Conservation (phyloP, 2,797 vertebrate species). For the Mus minutoides region DNA sequence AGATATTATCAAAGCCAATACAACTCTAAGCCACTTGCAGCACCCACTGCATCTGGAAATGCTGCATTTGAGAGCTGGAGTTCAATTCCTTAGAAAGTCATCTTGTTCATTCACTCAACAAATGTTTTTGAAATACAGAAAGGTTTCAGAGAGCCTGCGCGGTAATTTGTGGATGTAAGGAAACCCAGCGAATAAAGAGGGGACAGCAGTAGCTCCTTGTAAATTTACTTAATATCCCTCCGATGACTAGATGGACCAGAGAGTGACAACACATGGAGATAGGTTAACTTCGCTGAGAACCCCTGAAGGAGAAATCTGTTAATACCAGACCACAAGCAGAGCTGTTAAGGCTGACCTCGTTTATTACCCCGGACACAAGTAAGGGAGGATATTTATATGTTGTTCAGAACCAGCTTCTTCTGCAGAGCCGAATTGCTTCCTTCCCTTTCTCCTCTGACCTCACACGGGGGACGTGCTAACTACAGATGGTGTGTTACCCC, state of each 20-base stretch:
- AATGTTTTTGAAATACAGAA: slow-evolving; percentile 63
- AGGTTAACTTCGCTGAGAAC: neutral
- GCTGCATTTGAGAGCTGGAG: neutral
- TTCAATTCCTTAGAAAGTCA: slow-evolving; percentile 34
- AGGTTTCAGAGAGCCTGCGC: slow-evolving; percentile 68
- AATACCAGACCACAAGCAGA: neutral
- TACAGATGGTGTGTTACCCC: neutral
- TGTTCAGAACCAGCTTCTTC: slow-evolving; percentile 35
- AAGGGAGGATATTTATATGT: neutral
- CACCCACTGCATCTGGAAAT: neutral
- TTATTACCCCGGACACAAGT: neutral
- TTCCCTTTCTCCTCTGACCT: neutral
- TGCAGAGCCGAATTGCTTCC: neutral
- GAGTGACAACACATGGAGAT: slow-evolving; percentile 56
- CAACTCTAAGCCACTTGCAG: neutral
- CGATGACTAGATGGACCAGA: slow-evolving; percentile 56
- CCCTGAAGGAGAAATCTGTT: slow-evolving; percentile 55
- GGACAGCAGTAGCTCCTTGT: slow-evolving; percentile 58
- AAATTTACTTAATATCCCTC: slow-evolving; percentile 71
- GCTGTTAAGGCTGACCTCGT: neutral
- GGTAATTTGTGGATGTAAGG: slow-evolving; percentile 54
- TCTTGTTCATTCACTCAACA: slow-evolving; percentile 35
- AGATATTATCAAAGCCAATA: neutral
- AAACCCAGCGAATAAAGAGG: slow-evolving; percentile 68
- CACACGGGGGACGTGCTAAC: neutral